These are phyloP conservation scores for Corydoras maculifer DNA, from an alignment of 2,113 vertebrate species.

Conservation along the genomic window DNA sequence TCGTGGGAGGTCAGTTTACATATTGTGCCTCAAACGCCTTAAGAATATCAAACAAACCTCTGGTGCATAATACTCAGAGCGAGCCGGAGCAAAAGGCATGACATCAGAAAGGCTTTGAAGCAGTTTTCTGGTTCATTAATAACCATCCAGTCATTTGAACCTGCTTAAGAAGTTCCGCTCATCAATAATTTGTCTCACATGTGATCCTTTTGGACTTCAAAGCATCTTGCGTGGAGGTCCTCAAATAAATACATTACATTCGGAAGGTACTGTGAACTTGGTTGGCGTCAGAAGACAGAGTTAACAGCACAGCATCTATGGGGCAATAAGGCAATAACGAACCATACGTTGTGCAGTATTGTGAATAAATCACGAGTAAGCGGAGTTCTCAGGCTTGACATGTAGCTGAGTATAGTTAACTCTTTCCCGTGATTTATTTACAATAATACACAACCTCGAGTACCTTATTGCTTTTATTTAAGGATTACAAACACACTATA, in stretches of 20 bases:
- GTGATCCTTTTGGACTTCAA: constrained; percentile 18
- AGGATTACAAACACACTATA: no score
- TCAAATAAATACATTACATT: constrained; percentile 1
- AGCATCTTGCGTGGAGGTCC: not conserved
- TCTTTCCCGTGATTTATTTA: no score
- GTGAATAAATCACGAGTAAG: no score
- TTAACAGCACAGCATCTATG: no score
- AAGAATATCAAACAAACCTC: constrained; percentile 14
- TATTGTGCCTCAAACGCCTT: constrained; percentile 5
- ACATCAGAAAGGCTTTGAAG: constrained; percentile 5
- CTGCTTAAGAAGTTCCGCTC: constrained; percentile 6
- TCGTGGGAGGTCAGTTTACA: constrained; percentile 13
- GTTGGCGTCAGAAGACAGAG: no score
- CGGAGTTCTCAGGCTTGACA: no score
- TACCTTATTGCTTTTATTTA: no score
- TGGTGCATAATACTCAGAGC: not conserved
- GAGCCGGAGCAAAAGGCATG: not conserved
- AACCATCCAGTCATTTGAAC: constrained; percentile 14
- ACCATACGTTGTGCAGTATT: no score
- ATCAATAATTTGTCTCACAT: constrained; percentile 23
- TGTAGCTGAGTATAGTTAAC: no score
- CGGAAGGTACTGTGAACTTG: no score
- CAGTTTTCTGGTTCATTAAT: constrained; percentile 1
- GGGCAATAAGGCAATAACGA: no score
- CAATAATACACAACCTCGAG: no score